These are phyloP conservation scores for Ranitomeya imitator DNA, from an alignment of 2,113 vertebrate genomes.

Conservation along the genomic window DNA sequence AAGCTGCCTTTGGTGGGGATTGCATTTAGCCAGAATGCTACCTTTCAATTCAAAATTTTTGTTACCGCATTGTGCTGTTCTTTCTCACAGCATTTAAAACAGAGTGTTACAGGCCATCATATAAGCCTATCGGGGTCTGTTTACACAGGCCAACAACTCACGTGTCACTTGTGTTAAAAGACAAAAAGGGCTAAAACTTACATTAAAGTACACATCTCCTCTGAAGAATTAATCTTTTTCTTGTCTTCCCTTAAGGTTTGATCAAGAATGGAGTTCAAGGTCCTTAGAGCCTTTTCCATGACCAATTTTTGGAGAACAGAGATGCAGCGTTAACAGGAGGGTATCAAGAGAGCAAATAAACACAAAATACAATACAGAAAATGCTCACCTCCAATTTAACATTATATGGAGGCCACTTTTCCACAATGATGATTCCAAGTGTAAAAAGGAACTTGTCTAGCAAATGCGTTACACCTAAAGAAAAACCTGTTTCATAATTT, in stretches of 20 bases:
- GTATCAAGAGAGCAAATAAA: neutral
- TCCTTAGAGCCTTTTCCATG: slow-evolving; percentile 78
- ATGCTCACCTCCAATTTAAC: slow-evolving; percentile 81
- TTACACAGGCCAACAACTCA: neutral
- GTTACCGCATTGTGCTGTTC: too few species aligned
- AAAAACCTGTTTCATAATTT: neutral
- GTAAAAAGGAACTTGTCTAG: slow-evolving; percentile 77
- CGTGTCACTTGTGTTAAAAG: neutral
- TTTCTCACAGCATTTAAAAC: too few species aligned
- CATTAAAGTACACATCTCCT: slow-evolving; percentile 69
- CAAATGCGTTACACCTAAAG: slow-evolving; percentile 73
- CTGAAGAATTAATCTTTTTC: slow-evolving; percentile 70
- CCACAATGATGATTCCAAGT: slow-evolving; percentile 74
- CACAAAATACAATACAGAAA: neutral
- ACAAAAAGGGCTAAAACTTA: slow-evolving; percentile 63
- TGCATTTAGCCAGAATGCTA: too few species aligned
- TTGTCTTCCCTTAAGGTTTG: slow-evolving; percentile 69
- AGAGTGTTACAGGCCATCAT: too few species aligned
- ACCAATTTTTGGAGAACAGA: neutral
- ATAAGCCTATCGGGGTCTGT: too few species aligned
- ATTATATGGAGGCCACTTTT: slow-evolving; percentile 63
- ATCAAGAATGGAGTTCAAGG: slow-evolving; percentile 82
- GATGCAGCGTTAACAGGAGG: neutral
- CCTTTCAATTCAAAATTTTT: too few species aligned
- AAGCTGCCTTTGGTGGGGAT: too few species aligned